phyloP scores from a whole-genome alignment of 2,888 invertebrate species.

The Villa cingulata region DNA sequence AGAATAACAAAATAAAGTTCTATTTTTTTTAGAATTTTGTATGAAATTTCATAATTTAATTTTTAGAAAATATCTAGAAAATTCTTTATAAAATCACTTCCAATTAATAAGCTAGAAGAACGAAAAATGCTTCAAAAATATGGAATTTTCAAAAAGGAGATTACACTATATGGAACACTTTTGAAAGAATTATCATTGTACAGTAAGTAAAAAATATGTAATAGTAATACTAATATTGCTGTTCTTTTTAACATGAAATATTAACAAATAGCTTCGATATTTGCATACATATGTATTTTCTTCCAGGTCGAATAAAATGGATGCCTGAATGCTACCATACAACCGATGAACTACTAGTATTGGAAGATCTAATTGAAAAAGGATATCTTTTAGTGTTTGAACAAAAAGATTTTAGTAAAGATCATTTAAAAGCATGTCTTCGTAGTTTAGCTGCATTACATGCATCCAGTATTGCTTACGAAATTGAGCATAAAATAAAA shows the following conservation, averaged over 20 bases:
- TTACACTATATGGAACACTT: conserved; percentile 19
- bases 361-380: conserved; percentile 23
- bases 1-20: too few species aligned
- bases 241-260: too few species aligned
- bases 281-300: too few species aligned
- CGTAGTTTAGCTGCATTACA: conserved; percentile 25
- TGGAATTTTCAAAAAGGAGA: conserved; percentile 22
- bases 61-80: too few species aligned
- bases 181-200: conserved; percentile 18
- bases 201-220: not conserved
- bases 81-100: conserved; percentile 24
- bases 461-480: conserved; percentile 24
- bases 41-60: too few species aligned
- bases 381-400: conserved; percentile 1
- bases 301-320: conserved; percentile 15
- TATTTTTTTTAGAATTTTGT: too few species aligned
- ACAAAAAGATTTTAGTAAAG: conserved; percentile 15
- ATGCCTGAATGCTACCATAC: conserved; percentile 25
- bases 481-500: conserved; percentile 16
- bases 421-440: conserved; percentile 23
- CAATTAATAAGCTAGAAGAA: conserved; percentile 19
- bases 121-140: conserved; percentile 16
- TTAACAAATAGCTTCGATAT: too few species aligned
- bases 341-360: conserved; percentile 20
- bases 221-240: too few species aligned